phyloP scores from a whole-genome alignment of 2,797 vertebrate species.

The Coreius guichenoti region DNA sequence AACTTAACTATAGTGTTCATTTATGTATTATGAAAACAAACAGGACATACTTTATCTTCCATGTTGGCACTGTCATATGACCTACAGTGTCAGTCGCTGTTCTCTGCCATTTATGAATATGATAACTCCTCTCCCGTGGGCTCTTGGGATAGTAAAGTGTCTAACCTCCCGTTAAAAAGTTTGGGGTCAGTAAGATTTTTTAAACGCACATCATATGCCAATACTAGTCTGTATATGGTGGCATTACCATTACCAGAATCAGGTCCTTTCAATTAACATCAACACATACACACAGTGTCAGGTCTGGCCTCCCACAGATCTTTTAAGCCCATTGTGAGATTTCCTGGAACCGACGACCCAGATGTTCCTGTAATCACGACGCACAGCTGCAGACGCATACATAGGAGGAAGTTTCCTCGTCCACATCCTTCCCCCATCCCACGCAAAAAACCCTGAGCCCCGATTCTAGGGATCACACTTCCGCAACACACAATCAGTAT shows the following conservation, averaged over 20 bases:
- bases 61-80: not conserved
- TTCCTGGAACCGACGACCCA: slow-evolving; percentile 62
- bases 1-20: not conserved
- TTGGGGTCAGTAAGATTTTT: not conserved
- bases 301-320: slow-evolving; percentile 60
- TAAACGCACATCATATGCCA: not conserved
- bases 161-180: not conserved
- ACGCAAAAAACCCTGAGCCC: slow-evolving; percentile 46
- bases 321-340: slow-evolving; percentile 62
- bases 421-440: slow-evolving; percentile 58
- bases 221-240: not conserved
- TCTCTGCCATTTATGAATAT: not conserved
- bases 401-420: slow-evolving; percentile 53
- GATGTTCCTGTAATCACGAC: slow-evolving; percentile 78
- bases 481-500: slow-evolving; percentile 76
- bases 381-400: slow-evolving; percentile 71
- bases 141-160: not conserved
- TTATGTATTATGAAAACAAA: not conserved
- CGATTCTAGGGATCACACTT: slow-evolving; percentile 72
- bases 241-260: not conserved
- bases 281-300: slow-evolving; percentile 28
- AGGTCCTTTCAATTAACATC: slow-evolving; percentile 22
- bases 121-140: not conserved
- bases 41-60: not conserved
- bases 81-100: not conserved